Base-by-base conservation (phyloP, 2,113 vertebrate species). In the Marcusenius ussheri region DNA sequence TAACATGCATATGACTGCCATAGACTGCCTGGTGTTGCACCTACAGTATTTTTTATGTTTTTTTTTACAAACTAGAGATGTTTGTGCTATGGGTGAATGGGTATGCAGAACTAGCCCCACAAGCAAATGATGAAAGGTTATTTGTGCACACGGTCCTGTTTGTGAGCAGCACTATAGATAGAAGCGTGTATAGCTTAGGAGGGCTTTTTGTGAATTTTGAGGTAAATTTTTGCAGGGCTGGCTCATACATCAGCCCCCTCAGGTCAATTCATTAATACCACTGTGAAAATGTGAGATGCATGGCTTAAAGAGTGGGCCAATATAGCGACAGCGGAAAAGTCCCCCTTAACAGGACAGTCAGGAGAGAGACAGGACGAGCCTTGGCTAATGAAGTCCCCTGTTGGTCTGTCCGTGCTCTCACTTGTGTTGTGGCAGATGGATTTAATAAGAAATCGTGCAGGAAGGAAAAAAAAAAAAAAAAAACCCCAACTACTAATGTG, bases 401-500 rank as follows among this genome's bases (percentile, higher is more conserved):
- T 53, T 3, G 50, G 85, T 53, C 85, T 35, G n/a, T 53, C n/a
- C 13, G 45, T 50, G 45, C 46, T 86, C 24, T 50, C 11, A 1
- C 83, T 50, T 15, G 24, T 47, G 45, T 3, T 21, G 35, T 39
- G 15, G 13, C 24, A 47, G 83, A 86, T 50, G 47, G 45, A 80
- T 80, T 17, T 8, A 80, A 42, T 80, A 80, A 19, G 46, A 84
- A 84, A 42, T 46, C 19, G 3, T 47, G 21, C 39, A 83, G 83
- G 46, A 56, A 31, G 27, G 31, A 6, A 0, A 49, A n/a, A 56
- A 49, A 53, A 19, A 53, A 53, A 51, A 3, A 84, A 56, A 15
- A 17, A 17, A 84, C 13, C 31, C 24, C 10, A 35, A 91, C 89
- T 90, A 89, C 88, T 89, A 90, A 89, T 90, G 89, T 70, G 90